Evolutionary conservation across 2,113 vertebrate species (phyloP).

Genomic region (Poeciliopsis turrubarensis): DNA sequence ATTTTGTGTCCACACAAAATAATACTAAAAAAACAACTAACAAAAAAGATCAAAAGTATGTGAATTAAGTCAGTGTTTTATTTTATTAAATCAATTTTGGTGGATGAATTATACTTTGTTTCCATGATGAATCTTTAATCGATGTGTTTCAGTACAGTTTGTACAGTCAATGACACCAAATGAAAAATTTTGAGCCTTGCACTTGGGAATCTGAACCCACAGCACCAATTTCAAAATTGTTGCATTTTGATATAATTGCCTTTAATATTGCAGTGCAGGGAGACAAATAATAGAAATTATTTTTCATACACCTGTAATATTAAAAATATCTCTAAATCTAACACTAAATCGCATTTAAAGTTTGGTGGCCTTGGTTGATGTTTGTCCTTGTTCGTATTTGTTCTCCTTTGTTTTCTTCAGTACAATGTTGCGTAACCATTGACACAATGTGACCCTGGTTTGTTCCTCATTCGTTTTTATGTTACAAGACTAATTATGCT

Average conservation of each 20-base stretch:
- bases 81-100: neutral
- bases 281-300: constrained; percentile 18
- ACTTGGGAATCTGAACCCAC: constrained; percentile 59
- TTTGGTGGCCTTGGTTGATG: neutral
- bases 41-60: neutral
- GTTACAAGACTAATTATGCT: neutral
- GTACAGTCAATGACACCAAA: too few relatives aligned
- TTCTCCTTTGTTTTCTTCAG: too few relatives aligned
- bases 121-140: too few relatives aligned
- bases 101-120: too few relatives aligned
- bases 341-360: neutral
- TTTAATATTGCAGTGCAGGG: constrained; percentile 52
- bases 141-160: neutral
- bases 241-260: constrained; percentile 65
- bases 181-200: constrained; percentile 52
- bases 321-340: too few relatives aligned
- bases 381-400: neutral
- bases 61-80: neutral
- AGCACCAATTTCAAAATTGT: constrained; percentile 63
- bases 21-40: too few relatives aligned
- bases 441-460: neutral
- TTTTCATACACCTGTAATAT: too few relatives aligned
- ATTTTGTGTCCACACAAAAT: constrained; percentile 18
- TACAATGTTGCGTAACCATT: neutral
- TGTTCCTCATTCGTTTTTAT: neutral